Base-by-base conservation (phyloP, 2,888 invertebrate genomes). In the Ormyrus pomaceus region DNA sequence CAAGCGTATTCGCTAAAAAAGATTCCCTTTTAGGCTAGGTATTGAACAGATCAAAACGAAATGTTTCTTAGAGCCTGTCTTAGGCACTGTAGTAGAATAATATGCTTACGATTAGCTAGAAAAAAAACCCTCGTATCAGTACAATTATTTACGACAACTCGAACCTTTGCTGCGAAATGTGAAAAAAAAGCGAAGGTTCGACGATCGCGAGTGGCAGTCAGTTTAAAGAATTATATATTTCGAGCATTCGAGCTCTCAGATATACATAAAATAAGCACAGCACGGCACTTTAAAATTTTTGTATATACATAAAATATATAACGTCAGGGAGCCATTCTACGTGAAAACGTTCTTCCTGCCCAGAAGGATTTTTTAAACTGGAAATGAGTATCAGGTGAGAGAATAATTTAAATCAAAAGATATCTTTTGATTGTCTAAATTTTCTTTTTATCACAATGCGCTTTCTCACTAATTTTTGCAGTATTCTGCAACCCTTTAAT, bases 181-280 rank as follows among this genome's bases (percentile, higher is more conserved):
- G 34, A 34, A 34, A 34, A 34, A 34, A 13, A 45, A 5, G 34
- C 34, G 13, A 65, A 56, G 45, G 59, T 78, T 62, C 19, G 48
- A 72, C 34, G 56, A 34, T 74, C 55, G 71, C 62, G 11, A 71
- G 59, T 79, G 79, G 79, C 79, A 79, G 79, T 79, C 79, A 69
- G 61, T 74, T 64, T 50, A 64, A 74, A 69, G 19, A 68, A 73
- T 58, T 50, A 11, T 34, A 56, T 61, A 79, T 51, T 71, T 66
- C 71, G 58, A 77, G 65, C 50, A 11, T 10, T 19, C 46, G 10
- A 59, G 65, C 55, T 72, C 66, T 3, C 13, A 11, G 8, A 46
- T 34, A 55, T 61, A 66, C 48, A 64, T 48, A 72, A 34, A 55
- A 64, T 71, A 79, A 69, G 68, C 73, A 79, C 74, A 70, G 62